Conservation (phyloP, 2,113 vertebrate genomes). For the Columbina picui region DNA sequence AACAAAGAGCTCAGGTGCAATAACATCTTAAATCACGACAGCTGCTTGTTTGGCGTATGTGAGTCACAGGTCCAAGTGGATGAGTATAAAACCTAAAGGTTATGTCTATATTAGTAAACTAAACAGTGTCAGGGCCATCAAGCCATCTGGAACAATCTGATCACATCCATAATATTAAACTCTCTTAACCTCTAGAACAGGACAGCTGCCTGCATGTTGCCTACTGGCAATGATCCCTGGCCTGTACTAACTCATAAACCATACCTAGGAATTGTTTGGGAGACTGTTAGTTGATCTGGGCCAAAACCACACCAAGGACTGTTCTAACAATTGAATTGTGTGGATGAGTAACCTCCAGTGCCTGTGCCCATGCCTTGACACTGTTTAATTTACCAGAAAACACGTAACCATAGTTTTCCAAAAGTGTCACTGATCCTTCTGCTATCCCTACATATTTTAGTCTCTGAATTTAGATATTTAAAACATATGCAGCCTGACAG, state of each 20-base stretch:
- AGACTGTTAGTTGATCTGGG: not conserved
- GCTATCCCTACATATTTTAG: not conserved
- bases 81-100: constrained; percentile 36
- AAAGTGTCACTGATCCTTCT: constrained; percentile 11
- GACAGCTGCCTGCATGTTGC: constrained; percentile 4
- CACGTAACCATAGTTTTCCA: not conserved
- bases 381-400: not conserved
- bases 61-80: constrained; percentile 30
- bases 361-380: not conserved
- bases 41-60: constrained; percentile 17
- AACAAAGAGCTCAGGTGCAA: constrained; percentile 67
- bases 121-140: constrained; percentile 21
- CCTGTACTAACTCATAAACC: not conserved
- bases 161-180: not conserved
- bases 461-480: constrained; percentile 14
- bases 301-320: not conserved
- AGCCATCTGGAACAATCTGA: constrained; percentile 55
- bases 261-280: constrained; percentile 14
- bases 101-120: constrained; percentile 54
- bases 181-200: constrained; percentile 34
- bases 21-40: constrained; percentile 66
- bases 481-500: constrained; percentile 41
- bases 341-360: not conserved
- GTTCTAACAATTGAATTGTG: not conserved
- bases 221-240: constrained; percentile 19